Evolutionary conservation across 2,888 invertebrate species (phyloP), one percentile per base, ranked within the genome.

Genomic region (Sceliomorpha sp.): DNA sequence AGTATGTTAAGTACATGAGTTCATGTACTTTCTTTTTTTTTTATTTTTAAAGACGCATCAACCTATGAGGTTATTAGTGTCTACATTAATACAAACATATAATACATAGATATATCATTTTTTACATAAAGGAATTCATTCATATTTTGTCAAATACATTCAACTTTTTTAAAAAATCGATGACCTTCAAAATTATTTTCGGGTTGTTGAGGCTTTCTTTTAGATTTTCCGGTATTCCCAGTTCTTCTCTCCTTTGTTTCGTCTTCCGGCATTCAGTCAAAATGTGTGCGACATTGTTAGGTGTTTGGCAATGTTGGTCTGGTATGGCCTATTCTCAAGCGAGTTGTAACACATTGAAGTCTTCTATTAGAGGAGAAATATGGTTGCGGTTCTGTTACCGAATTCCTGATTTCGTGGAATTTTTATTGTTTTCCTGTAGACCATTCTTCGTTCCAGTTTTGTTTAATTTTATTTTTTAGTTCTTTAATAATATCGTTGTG

Each of bases 41-140:
- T 45, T 45, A 9, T 32, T 44, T 45, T 45, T 45, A 32, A 45
- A n/a, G 45, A 31, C 45, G 32, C 45, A 32, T 45, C 45, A 45
- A 45, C 45, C 45, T 9, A 8, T 17, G n/a, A 31, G 45, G 45
- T 45, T 32, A 45, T 45, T 45, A 45, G 45, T 45, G 45, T 31
- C 45, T 17, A 45, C 45, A 17, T 45, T n/a, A n/a, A n/a, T n/a
- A n/a, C n/a, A n/a, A n/a, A n/a, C n/a, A n/a, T 32, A 39, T 10
- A 24, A 2, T 39, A 24, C 24, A 24, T 24, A 24, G 24, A 24
- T 24, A 7, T 24, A 24, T 24, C 24, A 24, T 24, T 24, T 3
- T 3, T 24, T 24, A 24, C 4, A 24, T 5, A 24, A 7, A 24
- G 24, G 7, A 24, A 24, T 24, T 24, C 3, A 24, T 24, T 40